phyloP scores from a whole-genome alignment of 2,797 vertebrate species.

The Synanceia verrucosa region DNA sequence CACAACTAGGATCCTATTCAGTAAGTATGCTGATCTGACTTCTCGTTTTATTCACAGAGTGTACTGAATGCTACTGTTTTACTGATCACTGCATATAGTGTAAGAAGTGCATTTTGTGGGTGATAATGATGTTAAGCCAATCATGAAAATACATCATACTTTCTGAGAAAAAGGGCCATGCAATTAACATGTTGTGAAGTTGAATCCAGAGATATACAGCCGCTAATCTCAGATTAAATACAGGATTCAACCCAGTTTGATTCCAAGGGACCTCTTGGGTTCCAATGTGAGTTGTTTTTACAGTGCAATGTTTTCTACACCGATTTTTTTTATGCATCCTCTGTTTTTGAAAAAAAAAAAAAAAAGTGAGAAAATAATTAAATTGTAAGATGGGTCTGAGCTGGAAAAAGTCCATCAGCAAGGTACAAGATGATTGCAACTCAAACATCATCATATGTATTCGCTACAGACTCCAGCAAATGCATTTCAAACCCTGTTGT shows the following conservation, averaged over 20 bases:
- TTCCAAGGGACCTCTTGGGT: neutral
- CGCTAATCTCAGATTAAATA: neutral
- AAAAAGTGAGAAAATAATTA: too few species aligned
- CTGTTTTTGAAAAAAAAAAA: neutral
- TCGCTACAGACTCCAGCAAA: neutral
- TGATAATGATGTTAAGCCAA: neutral
- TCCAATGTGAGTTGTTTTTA: neutral
- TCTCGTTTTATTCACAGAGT: neutral
- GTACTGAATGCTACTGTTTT: neutral
- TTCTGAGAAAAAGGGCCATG: neutral
- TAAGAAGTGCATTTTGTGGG: neutral
- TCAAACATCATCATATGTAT: neutral
- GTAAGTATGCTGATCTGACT: constrained; percentile 17
- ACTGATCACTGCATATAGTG: neutral
- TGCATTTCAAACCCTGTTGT: neutral
- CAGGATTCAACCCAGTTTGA: neutral
- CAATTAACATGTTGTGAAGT: neutral
- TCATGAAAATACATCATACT: neutral
- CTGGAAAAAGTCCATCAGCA: neutral
- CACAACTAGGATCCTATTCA: constrained; percentile 2
- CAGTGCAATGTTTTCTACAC: neutral
- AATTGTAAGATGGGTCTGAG: neutral
- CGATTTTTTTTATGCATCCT: neutral
- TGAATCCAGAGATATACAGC: neutral
- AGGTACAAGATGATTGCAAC: neutral